Percentiles rank a stretch among this genome's conserved stretches.
Conservation (phyloP, 2,888 invertebrate genomes). For the Epirrhoe tristata region DNA sequence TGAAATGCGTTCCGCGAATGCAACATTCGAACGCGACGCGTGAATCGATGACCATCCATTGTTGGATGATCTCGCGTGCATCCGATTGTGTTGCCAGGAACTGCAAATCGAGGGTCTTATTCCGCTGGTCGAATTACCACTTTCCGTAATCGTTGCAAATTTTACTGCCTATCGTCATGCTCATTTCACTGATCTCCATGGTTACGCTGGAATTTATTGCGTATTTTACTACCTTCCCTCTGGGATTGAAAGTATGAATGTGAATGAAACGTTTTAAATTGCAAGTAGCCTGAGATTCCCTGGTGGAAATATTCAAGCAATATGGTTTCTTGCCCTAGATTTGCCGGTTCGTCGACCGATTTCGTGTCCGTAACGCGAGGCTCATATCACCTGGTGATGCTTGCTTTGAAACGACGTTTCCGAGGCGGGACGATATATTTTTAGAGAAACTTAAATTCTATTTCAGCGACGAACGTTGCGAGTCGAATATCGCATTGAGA, state of each 20-base stretch:
- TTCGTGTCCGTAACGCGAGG: slow-evolving; percentile 67
- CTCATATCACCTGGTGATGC: slow-evolving; percentile 73
- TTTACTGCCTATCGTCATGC: slow-evolving; percentile 58
- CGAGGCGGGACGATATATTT: slow-evolving; percentile 67
- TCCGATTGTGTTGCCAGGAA: slow-evolving; percentile 40
- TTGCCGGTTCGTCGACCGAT: slow-evolving; percentile 80
- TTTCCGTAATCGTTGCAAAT: slow-evolving; percentile 60
- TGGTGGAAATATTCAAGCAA: slow-evolving; percentile 64
- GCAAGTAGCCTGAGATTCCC: slow-evolving; percentile 50
- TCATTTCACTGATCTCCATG: slow-evolving; percentile 52
- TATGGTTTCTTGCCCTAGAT: slow-evolving; percentile 76
- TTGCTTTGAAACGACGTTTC: slow-evolving; percentile 66
- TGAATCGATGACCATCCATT: slow-evolving; percentile 60
- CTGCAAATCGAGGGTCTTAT: slow-evolving; percentile 45
- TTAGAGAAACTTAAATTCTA: slow-evolving; percentile 70
- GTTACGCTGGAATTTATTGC: slow-evolving; percentile 49
- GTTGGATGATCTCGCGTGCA: slow-evolving; percentile 45
- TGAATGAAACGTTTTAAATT: slow-evolving; percentile 41
- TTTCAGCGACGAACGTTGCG: slow-evolving; percentile 52
- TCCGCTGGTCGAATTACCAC: slow-evolving; percentile 50
- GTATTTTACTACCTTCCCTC: slow-evolving; percentile 21
- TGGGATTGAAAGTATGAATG: slow-evolving; percentile 34
- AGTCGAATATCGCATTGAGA: slow-evolving; percentile 55
- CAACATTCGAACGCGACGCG: slow-evolving; percentile 61
- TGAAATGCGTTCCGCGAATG: slow-evolving; percentile 73